Percentiles rank a stretch among this genome's conserved stretches.
These are phyloP conservation scores for Notolepis coatsorum DNA, from an alignment of 2,797 vertebrate genomes.

Conservation along the genomic window DNA sequence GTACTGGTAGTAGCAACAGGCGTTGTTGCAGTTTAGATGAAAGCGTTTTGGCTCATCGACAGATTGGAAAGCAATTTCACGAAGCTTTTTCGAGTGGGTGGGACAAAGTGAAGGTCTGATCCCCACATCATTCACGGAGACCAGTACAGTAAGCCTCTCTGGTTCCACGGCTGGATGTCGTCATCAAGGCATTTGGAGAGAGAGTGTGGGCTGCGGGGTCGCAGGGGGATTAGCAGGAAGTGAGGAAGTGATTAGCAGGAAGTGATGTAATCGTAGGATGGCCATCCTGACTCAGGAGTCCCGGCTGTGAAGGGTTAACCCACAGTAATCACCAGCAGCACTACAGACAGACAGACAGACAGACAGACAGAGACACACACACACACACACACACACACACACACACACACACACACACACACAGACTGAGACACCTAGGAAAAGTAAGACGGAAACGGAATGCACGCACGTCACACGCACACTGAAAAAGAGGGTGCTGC, in stretches of 20 bases:
- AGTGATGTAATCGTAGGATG: slow-evolving; percentile 66
- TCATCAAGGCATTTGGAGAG: slow-evolving; percentile 26
- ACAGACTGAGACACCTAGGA: slow-evolving; percentile 14
- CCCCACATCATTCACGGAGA: neutral
- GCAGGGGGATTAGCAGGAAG: slow-evolving; percentile 59
- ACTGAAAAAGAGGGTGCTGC: slow-evolving; percentile 55
- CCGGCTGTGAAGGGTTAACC: slow-evolving; percentile 65
- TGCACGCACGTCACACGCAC: neutral
- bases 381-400: neutral
- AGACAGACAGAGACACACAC: neutral
- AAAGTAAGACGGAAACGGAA: slow-evolving; percentile 19
- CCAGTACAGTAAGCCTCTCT: slow-evolving; percentile 28
- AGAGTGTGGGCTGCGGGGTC: slow-evolving; percentile 41
- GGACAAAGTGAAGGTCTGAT: slow-evolving; percentile 16
- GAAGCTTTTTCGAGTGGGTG: slow-evolving; percentile 14
- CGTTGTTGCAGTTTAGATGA: no score
- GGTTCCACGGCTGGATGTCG: slow-evolving; percentile 11
- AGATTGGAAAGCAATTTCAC: slow-evolving; percentile 31
- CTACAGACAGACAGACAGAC: no score
- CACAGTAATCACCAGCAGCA: slow-evolving; percentile 43
- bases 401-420: slow-evolving; percentile 4
- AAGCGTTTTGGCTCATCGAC: slow-evolving; percentile 43
- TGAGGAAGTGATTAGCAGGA: no score
- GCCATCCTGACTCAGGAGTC: slow-evolving; percentile 36
- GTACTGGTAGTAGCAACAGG: no score